A percentile compares a stretch with the other conserved stretches of the same genome.
Conservation (phyloP, 2,797 vertebrate genomes). For the Sparus aurata region DNA sequence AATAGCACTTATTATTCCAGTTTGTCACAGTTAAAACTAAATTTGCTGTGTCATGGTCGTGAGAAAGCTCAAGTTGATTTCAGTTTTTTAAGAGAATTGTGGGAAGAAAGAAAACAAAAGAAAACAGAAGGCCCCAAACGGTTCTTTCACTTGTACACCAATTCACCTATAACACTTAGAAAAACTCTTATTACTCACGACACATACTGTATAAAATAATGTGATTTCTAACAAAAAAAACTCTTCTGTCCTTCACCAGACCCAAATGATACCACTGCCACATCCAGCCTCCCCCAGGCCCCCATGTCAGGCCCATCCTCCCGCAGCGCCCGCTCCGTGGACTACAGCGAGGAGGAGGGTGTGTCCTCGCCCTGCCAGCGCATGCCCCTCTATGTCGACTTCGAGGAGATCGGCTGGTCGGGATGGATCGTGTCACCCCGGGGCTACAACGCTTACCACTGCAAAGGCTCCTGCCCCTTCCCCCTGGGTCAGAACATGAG, state of each 20-base stretch:
- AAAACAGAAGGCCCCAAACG: neutral
- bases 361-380: conserved; percentile 83
- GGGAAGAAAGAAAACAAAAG: neutral
- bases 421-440: conserved; percentile 89
- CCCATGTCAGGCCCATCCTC: conserved; percentile 48
- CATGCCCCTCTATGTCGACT: conserved; percentile 86
- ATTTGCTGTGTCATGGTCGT: neutral
- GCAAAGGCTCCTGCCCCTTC: conserved; percentile 86
- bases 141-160: neutral
- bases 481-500: conserved; percentile 89
- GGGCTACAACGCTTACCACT: conserved; percentile 87
- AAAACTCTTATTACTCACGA: neutral
- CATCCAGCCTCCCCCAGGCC: conserved; percentile 64
- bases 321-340: conserved; percentile 84
- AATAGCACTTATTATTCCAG: neutral
- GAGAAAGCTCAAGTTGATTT: too few species aligned
- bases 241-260: conserved; percentile 62
- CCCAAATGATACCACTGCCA: conserved; percentile 28
- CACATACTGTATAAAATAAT: neutral
- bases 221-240: conserved; percentile 4
- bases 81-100: neutral
- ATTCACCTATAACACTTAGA: neutral
- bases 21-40: neutral
- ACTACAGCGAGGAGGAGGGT: conserved; percentile 72
- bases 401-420: conserved; percentile 85